Conservation (phyloP, 2,113 vertebrate species). For the Catagonus wagneri region DNA sequence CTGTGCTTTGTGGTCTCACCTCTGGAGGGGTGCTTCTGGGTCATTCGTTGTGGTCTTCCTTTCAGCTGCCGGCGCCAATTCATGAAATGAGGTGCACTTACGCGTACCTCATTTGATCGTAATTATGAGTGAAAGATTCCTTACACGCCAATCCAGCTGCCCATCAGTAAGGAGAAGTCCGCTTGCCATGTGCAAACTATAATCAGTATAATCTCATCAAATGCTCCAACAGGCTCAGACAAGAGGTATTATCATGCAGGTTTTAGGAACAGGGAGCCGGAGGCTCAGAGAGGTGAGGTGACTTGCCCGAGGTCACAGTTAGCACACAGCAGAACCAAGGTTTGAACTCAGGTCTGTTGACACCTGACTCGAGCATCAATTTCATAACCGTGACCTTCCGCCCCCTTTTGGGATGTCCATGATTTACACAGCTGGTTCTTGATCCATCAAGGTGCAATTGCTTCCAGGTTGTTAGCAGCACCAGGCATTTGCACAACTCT, state of each 20-base stretch:
- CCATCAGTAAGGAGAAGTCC: background rate
- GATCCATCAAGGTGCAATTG: background rate
- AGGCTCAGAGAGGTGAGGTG: background rate
- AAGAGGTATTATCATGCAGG: rapidly evolving
- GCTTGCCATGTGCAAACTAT: too few species aligned
- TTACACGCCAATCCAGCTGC: background rate
- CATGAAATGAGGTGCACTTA: background rate
- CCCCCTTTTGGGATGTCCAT: background rate
- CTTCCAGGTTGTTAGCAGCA: background rate
- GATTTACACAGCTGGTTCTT: background rate
- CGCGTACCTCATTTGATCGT: background rate
- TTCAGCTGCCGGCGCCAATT: background rate
- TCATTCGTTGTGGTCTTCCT: too few species aligned
- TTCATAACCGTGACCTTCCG: background rate
- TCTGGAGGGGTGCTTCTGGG: background rate
- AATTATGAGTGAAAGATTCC: background rate
- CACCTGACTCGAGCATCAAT: background rate
- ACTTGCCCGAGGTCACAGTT: background rate
- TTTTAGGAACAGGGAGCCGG: background rate
- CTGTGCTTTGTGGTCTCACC: background rate
- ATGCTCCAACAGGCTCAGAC: background rate
- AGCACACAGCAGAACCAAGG: rapidly evolving
- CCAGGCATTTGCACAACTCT: background rate
- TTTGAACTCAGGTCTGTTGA: background rate
- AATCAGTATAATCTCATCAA: rapidly evolving